Base-by-base conservation (phyloP, 2,113 vertebrate genomes). In the Stigmatopora argus region DNA sequence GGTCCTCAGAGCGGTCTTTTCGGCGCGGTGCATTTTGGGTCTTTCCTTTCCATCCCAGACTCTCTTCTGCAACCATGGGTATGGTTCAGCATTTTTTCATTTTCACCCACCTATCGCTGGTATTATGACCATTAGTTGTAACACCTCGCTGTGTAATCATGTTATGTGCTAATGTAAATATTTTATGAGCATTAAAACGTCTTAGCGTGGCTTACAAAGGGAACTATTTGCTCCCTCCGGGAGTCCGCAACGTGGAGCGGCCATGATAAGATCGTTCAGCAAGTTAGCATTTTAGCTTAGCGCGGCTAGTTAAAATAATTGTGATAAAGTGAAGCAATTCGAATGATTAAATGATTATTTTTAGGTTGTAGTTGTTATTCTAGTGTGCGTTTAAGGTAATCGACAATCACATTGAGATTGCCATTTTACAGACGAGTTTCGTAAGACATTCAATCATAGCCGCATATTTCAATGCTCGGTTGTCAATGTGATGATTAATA, bases 61-160 rank as follows among this genome's bases (percentile, higher is more conserved):
- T 88, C 84, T 72, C 64, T 87, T 71, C 80, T 59, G 83, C 64
- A 73, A 87, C 83, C 83, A 92, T 93, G 92, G 92, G 92, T 93
- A 87, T 3, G 90, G 51, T 18, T 23, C 26, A 10, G 49, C 49
- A 46, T 70, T 58, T 0, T 12, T 2, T 10, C 3, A 1, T 77
- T 82, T 82, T 4, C 0, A 11, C 0, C 23, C 1, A 0, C 0
- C 38, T 57, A 73, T 55, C 12, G 0, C 0, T 0, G 2, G 0
- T 6, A 4, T 31, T 59, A 4, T 0, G 0, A 0, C 0, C 0
- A 1, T 34, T 7, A 23, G 65, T 34, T 1, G 0, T 0, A 9
- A 35, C 38, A 3, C 0, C 1, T 8, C 4, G 0, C 15, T 17
- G 0, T 23, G 35, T 60, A 23, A 82, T 66, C 19, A 26, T 18